phyloP scores from a whole-genome alignment of 2,888 invertebrate species.

The Pteria penguin region DNA sequence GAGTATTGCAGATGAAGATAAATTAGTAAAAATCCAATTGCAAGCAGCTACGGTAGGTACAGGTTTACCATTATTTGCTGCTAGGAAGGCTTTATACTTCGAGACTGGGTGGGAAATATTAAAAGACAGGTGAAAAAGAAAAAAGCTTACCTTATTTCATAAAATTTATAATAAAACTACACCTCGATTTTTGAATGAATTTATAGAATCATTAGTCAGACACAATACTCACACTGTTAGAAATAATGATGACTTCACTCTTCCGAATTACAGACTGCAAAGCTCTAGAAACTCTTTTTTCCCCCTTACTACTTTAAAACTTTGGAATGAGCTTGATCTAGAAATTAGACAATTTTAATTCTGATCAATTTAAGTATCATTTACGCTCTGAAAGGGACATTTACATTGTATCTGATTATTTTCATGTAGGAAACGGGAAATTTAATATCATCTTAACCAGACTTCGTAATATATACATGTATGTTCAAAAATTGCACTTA shows the following conservation, averaged over 20 bases:
- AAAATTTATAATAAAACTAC: not conserved
- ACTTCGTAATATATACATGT: not conserved
- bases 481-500: no score
- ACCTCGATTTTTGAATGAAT: not conserved
- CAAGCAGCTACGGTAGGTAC: not conserved
- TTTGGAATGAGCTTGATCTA: not conserved
- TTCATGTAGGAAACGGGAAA: not conserved
- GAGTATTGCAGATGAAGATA: not conserved
- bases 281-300: not conserved
- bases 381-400: not conserved
- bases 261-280: not conserved
- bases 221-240: not conserved
- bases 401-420: not conserved
- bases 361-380: not conserved
- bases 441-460: not conserved
- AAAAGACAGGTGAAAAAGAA: not conserved
- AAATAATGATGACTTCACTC: not conserved
- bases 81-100: not conserved
- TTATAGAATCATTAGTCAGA: not conserved
- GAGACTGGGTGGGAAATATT: slow-evolving; percentile 4
- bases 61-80: not conserved
- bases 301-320: not conserved
- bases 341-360: not conserved
- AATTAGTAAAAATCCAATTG: not conserved
- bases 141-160: not conserved